Percentiles rank a stretch among this genome's conserved stretches.
phyloP scores from a whole-genome alignment of 2,888 invertebrate genomes.

The Hipparchia semele region DNA sequence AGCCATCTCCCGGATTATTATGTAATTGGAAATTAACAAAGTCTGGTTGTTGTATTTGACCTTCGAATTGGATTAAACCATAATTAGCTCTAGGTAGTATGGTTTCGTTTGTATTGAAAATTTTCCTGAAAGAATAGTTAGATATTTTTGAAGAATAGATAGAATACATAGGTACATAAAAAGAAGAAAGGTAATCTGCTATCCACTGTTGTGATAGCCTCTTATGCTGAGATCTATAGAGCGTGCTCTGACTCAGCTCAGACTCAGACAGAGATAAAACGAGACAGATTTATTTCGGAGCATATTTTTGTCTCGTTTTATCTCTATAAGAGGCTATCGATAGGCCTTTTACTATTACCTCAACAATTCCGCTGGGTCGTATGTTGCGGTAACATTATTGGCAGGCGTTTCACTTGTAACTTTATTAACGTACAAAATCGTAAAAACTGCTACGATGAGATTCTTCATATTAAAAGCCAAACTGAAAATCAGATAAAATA shows the following conservation, averaged over 20 bases:
- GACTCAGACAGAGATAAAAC: no score
- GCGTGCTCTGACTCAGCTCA: no score
- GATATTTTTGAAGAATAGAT: background rate
- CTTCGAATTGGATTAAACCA: slow-evolving; percentile 43
- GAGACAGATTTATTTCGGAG: no score
- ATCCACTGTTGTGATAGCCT: background rate
- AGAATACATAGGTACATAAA: background rate
- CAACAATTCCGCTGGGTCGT: slow-evolving; percentile 49
- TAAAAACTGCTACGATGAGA: background rate
- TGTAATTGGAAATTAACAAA: slow-evolving; percentile 13
- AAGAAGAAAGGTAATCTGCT: background rate
- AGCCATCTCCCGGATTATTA: background rate
- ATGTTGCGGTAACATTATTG: slow-evolving; percentile 37
- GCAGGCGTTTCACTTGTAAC: slow-evolving; percentile 19
- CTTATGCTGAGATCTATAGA: no score
- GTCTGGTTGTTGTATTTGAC: slow-evolving; percentile 4
- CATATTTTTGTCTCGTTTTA: no score
- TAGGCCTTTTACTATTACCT: slow-evolving; percentile 43
- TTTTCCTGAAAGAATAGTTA: slow-evolving; percentile 42
- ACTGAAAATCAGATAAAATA: background rate
- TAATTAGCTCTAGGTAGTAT: slow-evolving; percentile 40
- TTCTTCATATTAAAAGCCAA: background rate
- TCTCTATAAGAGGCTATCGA: no score
- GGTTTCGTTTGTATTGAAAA: slow-evolving; percentile 39
- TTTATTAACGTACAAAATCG: background rate